Evolutionary conservation across 2,888 invertebrate genomes (phyloP), one percentile per base, ranked within the genome.

Genomic region (Anthrax anthrax): DNA sequence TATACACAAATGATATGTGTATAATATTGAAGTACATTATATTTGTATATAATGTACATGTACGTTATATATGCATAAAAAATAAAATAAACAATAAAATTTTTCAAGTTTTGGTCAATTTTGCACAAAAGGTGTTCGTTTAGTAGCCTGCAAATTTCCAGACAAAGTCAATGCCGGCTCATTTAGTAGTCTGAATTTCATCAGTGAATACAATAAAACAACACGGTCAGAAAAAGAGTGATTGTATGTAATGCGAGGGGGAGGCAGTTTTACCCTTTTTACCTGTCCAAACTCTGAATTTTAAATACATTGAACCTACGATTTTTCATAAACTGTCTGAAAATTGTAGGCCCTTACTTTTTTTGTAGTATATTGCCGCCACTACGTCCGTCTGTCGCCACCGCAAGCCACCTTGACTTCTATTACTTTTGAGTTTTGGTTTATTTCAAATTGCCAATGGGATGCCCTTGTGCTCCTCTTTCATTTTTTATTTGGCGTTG

Each of bases 401-500:
- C 44, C 44, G 19, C 39, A 39, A 39, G 44, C 39, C 44, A 38
- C 44, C 39, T 44, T 39, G 39, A 44, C 34, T 38, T 44, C 18
- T 39, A 44, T 39, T 39, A 39, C 32, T 34, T n/a, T 17, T 32
- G 39, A 44, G n/a, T 32, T 39, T 18, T n/a, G n/a, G 44, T 16
- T 27, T 27, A 9, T 9, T 27, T 27, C 9, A 9, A 27, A 27
- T 27, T 27, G 9, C 23, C 23, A 27, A 27, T 27, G 23, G 23
- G 23, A 8, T 27, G 23, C 34, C 23, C 44, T 40, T 18, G 40
- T 37, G 39, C 44, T 44, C 23, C 23, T 27, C 23, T 27, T 48
- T 46, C 40, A 17, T 37, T 39, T 61, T 60, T 61, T 60, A 60
- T 60, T 60, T 58, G 58, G 58, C 61, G 59, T 59, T 61, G 59